These are phyloP conservation scores for Andrena bicolor DNA, from an alignment of 2,888 invertebrate genomes.

Conservation along the genomic window DNA sequence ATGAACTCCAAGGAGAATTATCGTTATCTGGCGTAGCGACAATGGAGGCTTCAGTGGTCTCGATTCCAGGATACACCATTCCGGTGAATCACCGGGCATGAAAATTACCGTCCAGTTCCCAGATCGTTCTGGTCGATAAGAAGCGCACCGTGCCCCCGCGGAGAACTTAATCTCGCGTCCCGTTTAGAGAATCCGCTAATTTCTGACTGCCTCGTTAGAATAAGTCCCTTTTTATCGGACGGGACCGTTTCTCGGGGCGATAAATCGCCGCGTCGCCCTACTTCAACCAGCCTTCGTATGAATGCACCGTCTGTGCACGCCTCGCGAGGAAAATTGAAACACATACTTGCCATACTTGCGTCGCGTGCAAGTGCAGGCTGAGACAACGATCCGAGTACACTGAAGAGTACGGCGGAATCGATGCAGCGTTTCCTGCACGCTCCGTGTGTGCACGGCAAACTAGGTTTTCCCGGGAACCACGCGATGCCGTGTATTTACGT, in stretches of 20 bases:
- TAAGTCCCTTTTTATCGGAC: constrained; percentile 10
- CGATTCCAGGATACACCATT: constrained; percentile 51
- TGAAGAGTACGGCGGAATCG: background rate
- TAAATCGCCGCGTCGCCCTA: background rate
- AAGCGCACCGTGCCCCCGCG: constrained; percentile 5
- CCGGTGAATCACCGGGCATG: constrained; percentile 63
- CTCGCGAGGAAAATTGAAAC: background rate
- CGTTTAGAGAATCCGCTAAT: constrained; percentile 42
- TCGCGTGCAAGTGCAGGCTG: background rate
- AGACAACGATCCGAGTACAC: background rate
- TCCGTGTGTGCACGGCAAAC: background rate
- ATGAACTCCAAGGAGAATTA: background rate
- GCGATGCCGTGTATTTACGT: background rate
- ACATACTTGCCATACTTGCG: background rate
- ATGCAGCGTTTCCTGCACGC: background rate
- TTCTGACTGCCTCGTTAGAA: constrained; percentile 32
- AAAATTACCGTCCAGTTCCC: constrained; percentile 57
- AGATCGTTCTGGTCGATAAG: constrained; percentile 59
- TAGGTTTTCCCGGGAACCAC: constrained; percentile 1
- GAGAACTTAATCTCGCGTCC: constrained; percentile 41
- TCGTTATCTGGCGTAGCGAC: constrained; percentile 1
- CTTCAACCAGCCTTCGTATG: background rate
- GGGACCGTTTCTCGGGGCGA: background rate
- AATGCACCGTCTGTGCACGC: background rate
- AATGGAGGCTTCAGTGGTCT: constrained; percentile 8